Percentiles rank a stretch among this genome's conserved stretches.
Conservation (phyloP, 2,113 vertebrate species). For the Stictonetta naevosa region DNA sequence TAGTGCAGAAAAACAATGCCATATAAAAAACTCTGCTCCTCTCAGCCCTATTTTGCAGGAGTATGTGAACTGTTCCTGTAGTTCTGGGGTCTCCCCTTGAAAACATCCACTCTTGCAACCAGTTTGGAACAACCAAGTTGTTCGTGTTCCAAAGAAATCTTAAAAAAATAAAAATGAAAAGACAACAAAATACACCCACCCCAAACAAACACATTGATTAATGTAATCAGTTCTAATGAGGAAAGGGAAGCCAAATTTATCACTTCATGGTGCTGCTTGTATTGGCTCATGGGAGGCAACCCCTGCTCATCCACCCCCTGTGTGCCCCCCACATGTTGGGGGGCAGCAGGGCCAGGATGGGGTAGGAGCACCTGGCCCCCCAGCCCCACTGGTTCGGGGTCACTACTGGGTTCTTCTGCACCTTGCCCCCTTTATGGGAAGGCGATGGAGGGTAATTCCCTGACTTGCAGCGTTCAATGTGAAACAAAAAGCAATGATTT, state of each 20-base stretch:
- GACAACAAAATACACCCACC: slow-evolving; percentile 30
- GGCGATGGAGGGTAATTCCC: slow-evolving; percentile 22
- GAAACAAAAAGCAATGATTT: slow-evolving; percentile 77
- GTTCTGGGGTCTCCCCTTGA: neutral
- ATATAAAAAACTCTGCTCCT: fast-evolving
- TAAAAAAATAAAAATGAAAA: neutral
- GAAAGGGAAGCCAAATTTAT: slow-evolving; percentile 37
- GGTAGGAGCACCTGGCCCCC: fast-evolving
- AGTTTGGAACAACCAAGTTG: neutral
- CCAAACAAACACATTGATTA: slow-evolving; percentile 56
- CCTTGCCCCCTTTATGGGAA: neutral
- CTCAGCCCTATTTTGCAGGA: neutral
- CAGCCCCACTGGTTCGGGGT: neutral
- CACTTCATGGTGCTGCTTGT: neutral
- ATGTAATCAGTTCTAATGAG: slow-evolving; percentile 61
- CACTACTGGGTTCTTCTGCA: neutral
- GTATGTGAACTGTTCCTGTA: neutral
- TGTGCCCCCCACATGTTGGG: fast-evolving
- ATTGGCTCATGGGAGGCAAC: neutral
- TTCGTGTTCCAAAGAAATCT: neutral
- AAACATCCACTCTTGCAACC: neutral
- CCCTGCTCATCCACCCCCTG: neutral
- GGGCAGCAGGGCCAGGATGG: fast-evolving
- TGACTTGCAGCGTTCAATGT: neutral
- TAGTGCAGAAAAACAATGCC: fast-evolving